phyloP scores from a whole-genome alignment of 2,797 vertebrate species.

The Aselliscus stoliczkanus region DNA sequence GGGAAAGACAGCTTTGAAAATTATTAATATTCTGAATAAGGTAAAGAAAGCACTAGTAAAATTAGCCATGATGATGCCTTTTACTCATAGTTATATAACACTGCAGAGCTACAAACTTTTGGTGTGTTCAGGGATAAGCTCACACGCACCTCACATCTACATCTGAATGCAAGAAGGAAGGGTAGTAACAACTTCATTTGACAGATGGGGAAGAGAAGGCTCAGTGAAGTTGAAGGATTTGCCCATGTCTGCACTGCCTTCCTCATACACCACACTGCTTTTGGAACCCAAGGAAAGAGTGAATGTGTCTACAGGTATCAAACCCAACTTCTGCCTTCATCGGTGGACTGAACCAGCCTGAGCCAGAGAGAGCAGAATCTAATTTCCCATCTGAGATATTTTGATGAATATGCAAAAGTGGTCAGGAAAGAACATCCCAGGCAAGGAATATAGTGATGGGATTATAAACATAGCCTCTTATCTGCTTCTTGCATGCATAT shows the following conservation, averaged over 20 bases:
- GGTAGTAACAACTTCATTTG: not conserved
- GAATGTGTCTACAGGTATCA: not conserved
- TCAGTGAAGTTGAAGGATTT: not conserved
- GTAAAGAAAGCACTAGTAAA: not conserved
- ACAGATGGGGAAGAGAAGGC: not conserved
- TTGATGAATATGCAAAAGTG: not conserved
- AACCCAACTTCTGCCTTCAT: not conserved
- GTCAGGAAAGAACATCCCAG: not conserved
- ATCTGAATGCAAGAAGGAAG: not conserved
- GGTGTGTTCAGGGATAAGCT: too few relatives aligned
- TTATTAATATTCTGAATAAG: not conserved
- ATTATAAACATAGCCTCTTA: not conserved
- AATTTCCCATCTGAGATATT: not conserved
- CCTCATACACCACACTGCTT: not conserved
- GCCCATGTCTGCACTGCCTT: not conserved
- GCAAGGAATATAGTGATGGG: not conserved
- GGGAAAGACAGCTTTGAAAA: not conserved
- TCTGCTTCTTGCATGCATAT: not conserved
- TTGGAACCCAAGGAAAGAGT: not conserved
- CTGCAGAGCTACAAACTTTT: too few relatives aligned
- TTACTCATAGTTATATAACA: fast-evolving
- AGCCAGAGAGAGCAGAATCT: not conserved
- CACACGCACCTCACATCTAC: not conserved
- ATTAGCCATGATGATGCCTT: not conserved
- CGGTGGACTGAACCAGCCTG: not conserved